Base-by-base conservation (phyloP, 2,113 vertebrate genomes). In the Pithys albifrons region DNA sequence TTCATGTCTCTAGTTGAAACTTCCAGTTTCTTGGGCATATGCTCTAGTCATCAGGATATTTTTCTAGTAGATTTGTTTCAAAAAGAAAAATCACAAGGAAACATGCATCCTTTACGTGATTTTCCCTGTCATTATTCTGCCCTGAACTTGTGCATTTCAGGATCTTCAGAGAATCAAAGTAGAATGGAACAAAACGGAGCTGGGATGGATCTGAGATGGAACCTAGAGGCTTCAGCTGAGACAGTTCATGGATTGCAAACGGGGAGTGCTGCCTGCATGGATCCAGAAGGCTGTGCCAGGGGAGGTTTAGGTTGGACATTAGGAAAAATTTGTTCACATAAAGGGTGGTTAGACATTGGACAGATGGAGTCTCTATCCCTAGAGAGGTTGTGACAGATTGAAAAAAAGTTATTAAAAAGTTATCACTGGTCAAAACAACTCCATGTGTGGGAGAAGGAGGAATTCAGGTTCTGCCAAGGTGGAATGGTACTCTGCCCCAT, bases 101-200 rank as follows among this genome's bases (percentile, higher is more conserved):
- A 37, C 5, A 12, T 6, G 25, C 0, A 0, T 51, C 12, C 22
- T 64, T 88, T 64, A 64, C 55, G 24, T 35, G 10, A 10, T 20
- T 9, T 48, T 7, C 3, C 28, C 7, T 59, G 12, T 31, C 19
- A 10, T 59, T 72, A n/a, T 14, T 69, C 28, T 84, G 13, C 28
- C 22, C 25, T 8, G 9, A 80, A 4, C 7, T 4, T 28, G 11
- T 13, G 7, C 4, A 61, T 69, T 46, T 55, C 0, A 0, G 9
- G 29, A 24, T 70, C 48, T 80, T 84, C 3, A 3, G 28, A 14
- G 22, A 16, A 72, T 48, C 37, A 86, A 72, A 24, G 37, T 16
- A 69, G 62, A 93, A 67, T 10, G 12, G 43, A 81, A 51, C 8
- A 57, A 61, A 46, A 13, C 29, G 52, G 18, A 85, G 46, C 4